Evolutionary conservation across 2,797 vertebrate species (phyloP).

Genomic region (Poecilia gillii): DNA sequence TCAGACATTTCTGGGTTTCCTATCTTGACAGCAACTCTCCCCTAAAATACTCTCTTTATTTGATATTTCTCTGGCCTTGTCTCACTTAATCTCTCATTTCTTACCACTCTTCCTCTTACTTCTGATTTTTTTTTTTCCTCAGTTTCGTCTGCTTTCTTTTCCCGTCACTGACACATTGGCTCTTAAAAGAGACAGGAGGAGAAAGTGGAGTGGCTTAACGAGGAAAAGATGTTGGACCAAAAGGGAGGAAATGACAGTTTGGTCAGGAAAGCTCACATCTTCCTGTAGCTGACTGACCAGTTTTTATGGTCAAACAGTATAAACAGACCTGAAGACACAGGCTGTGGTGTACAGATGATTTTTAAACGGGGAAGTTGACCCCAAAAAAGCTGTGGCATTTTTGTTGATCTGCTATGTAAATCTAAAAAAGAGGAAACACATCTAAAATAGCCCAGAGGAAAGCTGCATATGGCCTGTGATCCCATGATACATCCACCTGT

Average conservation of each 20-base stretch:
- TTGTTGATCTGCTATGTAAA: conserved; percentile 17
- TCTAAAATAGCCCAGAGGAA: not conserved
- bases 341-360: conserved; percentile 59
- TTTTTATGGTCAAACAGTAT: conserved; percentile 58
- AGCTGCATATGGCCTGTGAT: conserved; percentile 1
- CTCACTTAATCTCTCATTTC: not conserved
- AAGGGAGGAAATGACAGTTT: conserved; percentile 64
- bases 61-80: too few species aligned
- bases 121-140: conserved; percentile 28
- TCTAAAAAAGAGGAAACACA: not conserved
- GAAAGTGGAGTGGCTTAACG: conserved; percentile 47
- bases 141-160: conserved; percentile 63
- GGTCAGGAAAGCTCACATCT: conserved; percentile 60
- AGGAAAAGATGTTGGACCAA: conserved; percentile 51
- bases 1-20: not conserved
- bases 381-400: conserved; percentile 45
- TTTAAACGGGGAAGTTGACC: conserved; percentile 51
- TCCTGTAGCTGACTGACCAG: conserved; percentile 64
- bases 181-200: conserved; percentile 48
- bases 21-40: not conserved
- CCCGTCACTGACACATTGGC: conserved; percentile 66
- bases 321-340: conserved; percentile 47
- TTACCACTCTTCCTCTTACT: not conserved
- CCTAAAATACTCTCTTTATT: not conserved
- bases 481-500: conserved; percentile 27